phyloP scores from a whole-genome alignment of 2,797 vertebrate species.

The Sebastes miniatus region DNA sequence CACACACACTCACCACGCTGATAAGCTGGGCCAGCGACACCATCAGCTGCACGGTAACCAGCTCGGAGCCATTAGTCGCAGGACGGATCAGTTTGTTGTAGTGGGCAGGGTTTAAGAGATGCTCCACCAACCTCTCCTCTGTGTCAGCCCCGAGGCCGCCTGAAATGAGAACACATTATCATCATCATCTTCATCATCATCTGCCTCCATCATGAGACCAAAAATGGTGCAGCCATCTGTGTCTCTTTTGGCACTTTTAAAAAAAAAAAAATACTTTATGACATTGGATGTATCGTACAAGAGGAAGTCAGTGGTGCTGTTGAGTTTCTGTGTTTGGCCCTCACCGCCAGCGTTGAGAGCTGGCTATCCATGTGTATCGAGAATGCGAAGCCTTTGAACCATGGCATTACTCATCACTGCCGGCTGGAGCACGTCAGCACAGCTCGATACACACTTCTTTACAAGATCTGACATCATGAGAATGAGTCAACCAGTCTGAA shows the following conservation, averaged over 20 bases:
- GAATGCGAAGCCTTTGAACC: constrained; percentile 37
- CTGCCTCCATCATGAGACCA: background rate
- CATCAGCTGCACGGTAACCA: constrained; percentile 96
- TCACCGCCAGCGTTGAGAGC: constrained; percentile 21
- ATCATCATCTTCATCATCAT: constrained; percentile 38
- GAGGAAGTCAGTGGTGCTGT: constrained; percentile 3
- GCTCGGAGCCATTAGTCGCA: constrained; percentile 91
- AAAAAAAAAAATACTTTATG: background rate
- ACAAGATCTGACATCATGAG: constrained; percentile 64
- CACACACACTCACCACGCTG: constrained; percentile 88
- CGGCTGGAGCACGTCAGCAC: constrained; percentile 52
- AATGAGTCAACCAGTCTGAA: constrained; percentile 67
- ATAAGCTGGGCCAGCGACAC: constrained; percentile 96
- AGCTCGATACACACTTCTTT: constrained; percentile 43
- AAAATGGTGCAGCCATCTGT: constrained; percentile 14
- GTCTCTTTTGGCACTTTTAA: constrained; percentile 16
- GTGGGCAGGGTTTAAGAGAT: constrained; percentile 91
- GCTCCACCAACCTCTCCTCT: constrained; percentile 93
- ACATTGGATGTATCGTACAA: background rate
- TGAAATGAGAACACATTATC: constrained; percentile 67
- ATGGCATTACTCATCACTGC: constrained; percentile 56
- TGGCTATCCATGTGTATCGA: constrained; percentile 38
- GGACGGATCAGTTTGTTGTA: constrained; percentile 98
- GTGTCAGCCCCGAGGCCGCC: constrained; percentile 89
- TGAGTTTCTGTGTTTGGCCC: background rate